phyloP scores from a whole-genome alignment of 2,888 invertebrate genomes.

The Plebejus melissa region DNA sequence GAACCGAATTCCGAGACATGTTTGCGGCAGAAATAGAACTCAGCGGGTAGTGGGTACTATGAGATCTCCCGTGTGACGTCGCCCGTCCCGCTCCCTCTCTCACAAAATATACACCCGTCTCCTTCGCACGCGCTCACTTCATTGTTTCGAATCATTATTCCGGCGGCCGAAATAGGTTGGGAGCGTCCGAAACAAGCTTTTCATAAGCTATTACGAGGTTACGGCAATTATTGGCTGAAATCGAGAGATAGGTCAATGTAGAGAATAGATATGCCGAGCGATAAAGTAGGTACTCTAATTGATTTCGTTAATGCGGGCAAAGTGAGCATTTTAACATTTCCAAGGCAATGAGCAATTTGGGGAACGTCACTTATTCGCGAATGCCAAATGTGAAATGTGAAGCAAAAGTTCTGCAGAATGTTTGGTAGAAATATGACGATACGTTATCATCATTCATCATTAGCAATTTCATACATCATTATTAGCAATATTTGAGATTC shows the following conservation, averaged over 20 bases:
- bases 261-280: not conserved
- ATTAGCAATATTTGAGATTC: not conserved
- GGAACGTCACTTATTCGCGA: not conserved
- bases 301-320: not conserved
- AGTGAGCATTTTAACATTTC: not conserved
- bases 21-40: slow-evolving; percentile 76
- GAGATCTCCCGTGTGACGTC: slow-evolving; percentile 71
- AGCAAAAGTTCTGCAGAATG: not conserved
- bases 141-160: slow-evolving; percentile 72
- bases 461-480: too few species aligned
- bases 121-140: slow-evolving; percentile 67
- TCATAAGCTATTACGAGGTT: slow-evolving; percentile 71
- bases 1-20: slow-evolving; percentile 78
- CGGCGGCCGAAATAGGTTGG: slow-evolving; percentile 73
- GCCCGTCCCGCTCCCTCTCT: slow-evolving; percentile 60
- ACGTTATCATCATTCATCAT: too few species aligned
- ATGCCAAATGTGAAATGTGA: not conserved
- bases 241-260: not conserved
- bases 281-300: slow-evolving; percentile 5
- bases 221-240: slow-evolving; percentile 46
- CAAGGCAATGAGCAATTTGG: not conserved
- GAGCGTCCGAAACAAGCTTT: slow-evolving; percentile 72
- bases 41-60: slow-evolving; percentile 74
- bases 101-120: slow-evolving; percentile 60
- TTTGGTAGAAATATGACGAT: not conserved